These are phyloP conservation scores for Cacoxenus indagator DNA, from an alignment of 2,888 invertebrate species.

Conservation along the genomic window DNA sequence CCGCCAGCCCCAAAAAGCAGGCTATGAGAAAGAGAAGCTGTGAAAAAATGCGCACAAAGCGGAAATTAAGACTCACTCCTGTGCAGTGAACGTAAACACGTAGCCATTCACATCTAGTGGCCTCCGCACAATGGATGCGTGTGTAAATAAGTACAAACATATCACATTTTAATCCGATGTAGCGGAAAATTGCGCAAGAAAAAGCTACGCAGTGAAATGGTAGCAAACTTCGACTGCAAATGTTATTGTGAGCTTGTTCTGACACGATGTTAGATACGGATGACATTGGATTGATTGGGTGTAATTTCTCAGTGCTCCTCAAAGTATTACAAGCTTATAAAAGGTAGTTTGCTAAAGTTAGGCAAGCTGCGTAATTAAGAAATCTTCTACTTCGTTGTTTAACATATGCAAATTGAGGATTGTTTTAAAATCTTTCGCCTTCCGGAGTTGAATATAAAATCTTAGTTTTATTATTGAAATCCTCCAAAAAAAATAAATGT, in stretches of 20 bases:
- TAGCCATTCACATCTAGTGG: slow-evolving; percentile 45
- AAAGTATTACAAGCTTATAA: slow-evolving; percentile 45
- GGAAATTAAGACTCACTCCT: slow-evolving; percentile 55
- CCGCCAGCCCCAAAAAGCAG: slow-evolving; percentile 20
- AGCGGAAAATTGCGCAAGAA: slow-evolving; percentile 57
- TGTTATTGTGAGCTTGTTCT: not conserved
- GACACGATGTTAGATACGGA: slow-evolving; percentile 9
- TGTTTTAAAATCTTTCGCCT: not conserved
- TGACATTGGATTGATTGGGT: slow-evolving; percentile 48
- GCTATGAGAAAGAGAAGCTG: slow-evolving; percentile 15
- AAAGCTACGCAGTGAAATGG: slow-evolving; percentile 33
- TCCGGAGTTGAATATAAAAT: not conserved
- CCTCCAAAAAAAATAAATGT: no score
- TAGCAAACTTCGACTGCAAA: no score
- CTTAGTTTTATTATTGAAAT: no score
- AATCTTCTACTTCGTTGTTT: slow-evolving; percentile 2
- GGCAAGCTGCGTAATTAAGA: slow-evolving; percentile 45
- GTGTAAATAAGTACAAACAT: slow-evolving; percentile 59
- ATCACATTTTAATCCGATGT: slow-evolving; percentile 63
- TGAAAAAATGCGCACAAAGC: slow-evolving; percentile 59
- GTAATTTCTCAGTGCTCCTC: slow-evolving; percentile 44
- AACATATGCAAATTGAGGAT: not conserved
- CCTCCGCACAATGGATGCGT: not conserved
- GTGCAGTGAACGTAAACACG: slow-evolving; percentile 50
- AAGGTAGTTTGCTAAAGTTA: slow-evolving; percentile 38